Evolutionary conservation across 2,797 vertebrate species (phyloP).

Genomic region (Anguilla anguilla): DNA sequence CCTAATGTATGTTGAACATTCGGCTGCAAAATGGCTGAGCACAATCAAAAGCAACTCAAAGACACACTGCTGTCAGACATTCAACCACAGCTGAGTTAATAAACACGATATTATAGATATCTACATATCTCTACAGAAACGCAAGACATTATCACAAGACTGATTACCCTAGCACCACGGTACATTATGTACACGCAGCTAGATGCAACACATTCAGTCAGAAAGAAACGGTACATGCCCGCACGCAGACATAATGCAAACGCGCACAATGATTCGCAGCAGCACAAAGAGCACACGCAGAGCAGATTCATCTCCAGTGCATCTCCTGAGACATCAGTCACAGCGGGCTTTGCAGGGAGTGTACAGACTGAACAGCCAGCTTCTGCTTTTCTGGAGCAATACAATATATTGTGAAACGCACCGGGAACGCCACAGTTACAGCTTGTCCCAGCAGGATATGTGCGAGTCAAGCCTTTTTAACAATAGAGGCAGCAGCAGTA

Average conservation of each 20-base stretch:
- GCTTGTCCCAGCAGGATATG: not conserved
- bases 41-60: not conserved
- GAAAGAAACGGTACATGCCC: conserved; percentile 20
- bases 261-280: conserved; percentile 42
- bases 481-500: not conserved
- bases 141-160: not conserved
- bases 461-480: not conserved
- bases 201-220: conserved; percentile 40
- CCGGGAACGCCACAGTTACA: not conserved
- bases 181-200: conserved; percentile 29
- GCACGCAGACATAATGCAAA: conserved; percentile 55
- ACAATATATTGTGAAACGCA: not conserved
- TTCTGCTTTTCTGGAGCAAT: not conserved
- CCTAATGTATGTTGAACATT: not conserved
- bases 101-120: not conserved
- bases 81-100: not conserved
- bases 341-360: not conserved
- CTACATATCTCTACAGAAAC: not conserved
- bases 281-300: conserved; percentile 45
- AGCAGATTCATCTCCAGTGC: not conserved
- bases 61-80: not conserved
- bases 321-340: not conserved
- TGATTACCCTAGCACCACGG: not conserved
- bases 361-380: not conserved
- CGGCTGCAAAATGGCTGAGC: not conserved